phyloP scores from a whole-genome alignment of 2,797 vertebrate genomes.

The Hephaestus fuliginosus region DNA sequence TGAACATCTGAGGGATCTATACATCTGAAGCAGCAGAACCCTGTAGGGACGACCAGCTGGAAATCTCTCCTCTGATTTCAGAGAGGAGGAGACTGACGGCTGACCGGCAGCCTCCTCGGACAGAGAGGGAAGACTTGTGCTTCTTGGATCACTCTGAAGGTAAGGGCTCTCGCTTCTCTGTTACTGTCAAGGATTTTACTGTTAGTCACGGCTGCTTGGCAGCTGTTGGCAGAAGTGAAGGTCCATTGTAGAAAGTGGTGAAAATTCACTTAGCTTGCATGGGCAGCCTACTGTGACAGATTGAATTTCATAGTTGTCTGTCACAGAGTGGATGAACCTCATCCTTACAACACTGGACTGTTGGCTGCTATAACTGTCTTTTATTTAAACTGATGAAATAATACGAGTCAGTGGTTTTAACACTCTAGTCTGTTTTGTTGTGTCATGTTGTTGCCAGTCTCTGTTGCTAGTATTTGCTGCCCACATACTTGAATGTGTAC shows the following conservation, averaged over 20 bases:
- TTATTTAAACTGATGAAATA: not conserved
- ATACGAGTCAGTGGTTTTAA: slow-evolving; percentile 4
- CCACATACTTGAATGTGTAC: slow-evolving; percentile 59
- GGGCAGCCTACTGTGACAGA: slow-evolving; percentile 34
- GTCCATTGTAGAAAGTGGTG: slow-evolving; percentile 17
- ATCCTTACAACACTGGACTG: slow-evolving; percentile 15
- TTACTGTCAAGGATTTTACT: slow-evolving; percentile 34
- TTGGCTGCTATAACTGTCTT: not conserved
- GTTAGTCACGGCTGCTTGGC: slow-evolving; percentile 47
- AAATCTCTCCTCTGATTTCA: slow-evolving; percentile 64
- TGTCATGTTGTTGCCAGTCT: slow-evolving; percentile 31
- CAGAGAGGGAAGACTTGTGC: slow-evolving; percentile 52
- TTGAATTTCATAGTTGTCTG: slow-evolving; percentile 50
- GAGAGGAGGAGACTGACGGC: slow-evolving; percentile 42
- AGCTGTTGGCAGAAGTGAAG: slow-evolving; percentile 50
- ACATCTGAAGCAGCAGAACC: slow-evolving; percentile 71
- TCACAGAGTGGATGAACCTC: slow-evolving; percentile 35
- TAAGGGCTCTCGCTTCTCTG: slow-evolving; percentile 67
- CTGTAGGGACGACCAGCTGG: slow-evolving; percentile 68
- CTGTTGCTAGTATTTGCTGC: slow-evolving; percentile 56
- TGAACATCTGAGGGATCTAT: slow-evolving; percentile 81
- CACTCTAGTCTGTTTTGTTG: slow-evolving; percentile 29
- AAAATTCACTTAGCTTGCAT: slow-evolving; percentile 39
- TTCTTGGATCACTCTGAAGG: slow-evolving; percentile 73
- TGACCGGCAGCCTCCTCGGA: slow-evolving; percentile 49